Base-by-base conservation (phyloP, 2,888 invertebrate species). In the Mycalesis mineus region DNA sequence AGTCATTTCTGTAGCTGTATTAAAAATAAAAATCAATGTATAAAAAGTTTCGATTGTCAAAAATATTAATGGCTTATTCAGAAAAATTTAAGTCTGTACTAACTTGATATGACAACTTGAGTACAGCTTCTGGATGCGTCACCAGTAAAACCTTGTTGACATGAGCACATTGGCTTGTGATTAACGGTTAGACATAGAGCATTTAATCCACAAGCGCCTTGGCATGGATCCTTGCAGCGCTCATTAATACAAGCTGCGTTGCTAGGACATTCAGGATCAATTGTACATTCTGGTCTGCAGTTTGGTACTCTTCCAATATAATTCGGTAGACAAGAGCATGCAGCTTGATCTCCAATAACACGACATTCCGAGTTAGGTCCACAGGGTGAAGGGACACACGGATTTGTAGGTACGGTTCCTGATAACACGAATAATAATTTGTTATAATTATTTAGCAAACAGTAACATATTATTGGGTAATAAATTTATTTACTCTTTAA, bases 271-370 rank as follows among this genome's bases (percentile, higher is more conserved):
- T 96, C 96, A 7, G 94, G 93, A 72, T 94, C 92, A 63, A 93
- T 93, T 3, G 93, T 93, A 75, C 96, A 96, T 81, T 96, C 96
- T 0, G 96, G 95, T 70, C 96, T 91, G 74, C 96, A 97, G 73
- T 95, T 95, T 29, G 96, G 96, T 51, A 97, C 95, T 67, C 96
- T 92, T 61, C 97, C 97, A 49, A 96, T 91, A 74, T 94, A 96
- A 74, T 95, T 94, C 28, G 92, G 90, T 66, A 94, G 84, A 79
- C 96, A 96, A 47, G 96, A 95, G 75, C 96, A 96, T 49, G 96
- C 96, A n/a, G 95, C 94, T 81, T 95, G 95, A 60, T 93, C 92
- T 55, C 95, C 94, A 64, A 96, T 93, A 47, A 95, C 92, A 63
- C 94, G 92, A 75, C 96, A 96, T 75, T 95, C 93, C 4, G 96